Conservation (phyloP, 2,113 vertebrate genomes). For the Telmatochromis brichardi region DNA sequence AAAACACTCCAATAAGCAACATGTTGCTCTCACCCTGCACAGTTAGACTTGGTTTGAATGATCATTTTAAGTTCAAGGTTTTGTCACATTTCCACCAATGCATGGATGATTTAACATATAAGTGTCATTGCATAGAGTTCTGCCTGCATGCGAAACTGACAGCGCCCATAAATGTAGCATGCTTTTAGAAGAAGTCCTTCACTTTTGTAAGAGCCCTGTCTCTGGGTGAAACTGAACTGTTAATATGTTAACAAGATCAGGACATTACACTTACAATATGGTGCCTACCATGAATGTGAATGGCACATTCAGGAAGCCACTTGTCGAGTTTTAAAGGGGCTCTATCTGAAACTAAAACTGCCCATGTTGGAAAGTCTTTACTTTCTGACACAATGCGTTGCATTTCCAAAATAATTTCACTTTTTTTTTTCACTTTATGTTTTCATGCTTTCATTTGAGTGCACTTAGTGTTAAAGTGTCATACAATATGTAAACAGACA, state of each 20-base stretch:
- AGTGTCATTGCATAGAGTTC: not conserved
- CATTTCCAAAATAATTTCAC: not conserved
- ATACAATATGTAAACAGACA: not conserved
- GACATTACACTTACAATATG: not conserved
- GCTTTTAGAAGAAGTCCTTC: not conserved
- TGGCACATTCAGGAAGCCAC: not conserved
- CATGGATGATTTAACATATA: not conserved
- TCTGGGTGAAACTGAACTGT: constrained; percentile 1
- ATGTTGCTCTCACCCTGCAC: not conserved
- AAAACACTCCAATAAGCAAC: not conserved
- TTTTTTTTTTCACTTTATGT: not conserved
- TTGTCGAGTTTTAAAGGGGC: not conserved
- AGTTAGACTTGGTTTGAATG: not conserved
- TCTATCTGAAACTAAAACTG: not conserved
- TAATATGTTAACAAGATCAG: not conserved
- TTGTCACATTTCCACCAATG: not conserved
- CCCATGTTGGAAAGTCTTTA: not conserved
- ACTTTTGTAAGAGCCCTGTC: not conserved
- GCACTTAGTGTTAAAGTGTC: not conserved
- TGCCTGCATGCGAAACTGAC: not conserved
- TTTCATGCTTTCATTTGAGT: not conserved
- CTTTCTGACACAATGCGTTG: not conserved
- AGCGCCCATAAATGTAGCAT: not conserved
- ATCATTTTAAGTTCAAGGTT: not conserved
- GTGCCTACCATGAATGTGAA: not conserved